phyloP scores from a whole-genome alignment of 2,113 vertebrate genomes.

The Silurus glanis region DNA sequence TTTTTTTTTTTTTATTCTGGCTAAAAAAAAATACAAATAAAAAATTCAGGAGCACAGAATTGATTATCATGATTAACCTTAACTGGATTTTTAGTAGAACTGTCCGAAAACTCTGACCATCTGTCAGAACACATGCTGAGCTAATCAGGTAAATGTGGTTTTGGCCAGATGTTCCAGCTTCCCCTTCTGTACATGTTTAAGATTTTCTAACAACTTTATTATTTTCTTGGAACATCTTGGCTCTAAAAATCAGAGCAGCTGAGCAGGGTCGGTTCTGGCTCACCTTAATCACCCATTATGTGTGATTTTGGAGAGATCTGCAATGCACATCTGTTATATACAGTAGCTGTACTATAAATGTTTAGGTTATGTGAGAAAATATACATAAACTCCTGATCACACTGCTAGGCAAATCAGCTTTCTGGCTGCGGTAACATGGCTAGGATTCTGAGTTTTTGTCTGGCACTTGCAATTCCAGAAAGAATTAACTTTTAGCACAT shows the following conservation, averaged over 20 bases:
- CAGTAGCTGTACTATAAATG: not conserved
- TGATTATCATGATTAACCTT: not conserved
- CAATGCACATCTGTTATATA: not conserved
- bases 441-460: too few species aligned
- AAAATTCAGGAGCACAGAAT: not conserved
- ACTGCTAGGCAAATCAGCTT: too few species aligned
- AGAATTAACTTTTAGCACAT: too few species aligned
- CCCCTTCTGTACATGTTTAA: not conserved
- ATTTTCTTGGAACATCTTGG: not conserved
- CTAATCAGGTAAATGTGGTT: not conserved
- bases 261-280: not conserved
- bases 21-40: not conserved
- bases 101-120: slow-evolving; percentile 4
- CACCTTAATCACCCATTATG: not conserved
- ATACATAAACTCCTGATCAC: too few species aligned
- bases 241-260: not conserved
- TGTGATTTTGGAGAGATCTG: not conserved
- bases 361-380: too few species aligned
- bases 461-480: too few species aligned
- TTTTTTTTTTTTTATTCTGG: too few species aligned
- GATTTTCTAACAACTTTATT: not conserved
- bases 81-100: not conserved
- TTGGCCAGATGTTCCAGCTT: not conserved
- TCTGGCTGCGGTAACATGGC: too few species aligned
- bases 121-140: slow-evolving; percentile 1